A percentile compares a stretch with the other conserved stretches of the same genome.
Evolutionary conservation across 2,113 vertebrate genomes (phyloP).

Genomic region (Corapipo altera): DNA sequence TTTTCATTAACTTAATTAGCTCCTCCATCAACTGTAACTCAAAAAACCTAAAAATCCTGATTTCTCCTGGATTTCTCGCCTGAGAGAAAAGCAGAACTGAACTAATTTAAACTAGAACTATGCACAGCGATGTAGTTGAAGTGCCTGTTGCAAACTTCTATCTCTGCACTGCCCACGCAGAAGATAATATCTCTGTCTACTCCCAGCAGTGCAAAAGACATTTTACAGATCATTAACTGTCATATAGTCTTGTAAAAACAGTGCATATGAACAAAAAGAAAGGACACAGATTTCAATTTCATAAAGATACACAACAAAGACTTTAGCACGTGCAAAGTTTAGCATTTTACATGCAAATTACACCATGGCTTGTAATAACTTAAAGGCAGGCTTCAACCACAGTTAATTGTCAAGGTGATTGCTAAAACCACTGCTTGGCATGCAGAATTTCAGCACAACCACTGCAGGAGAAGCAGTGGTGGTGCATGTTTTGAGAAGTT

Average conservation of each 20-base stretch:
- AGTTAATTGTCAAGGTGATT: neutral
- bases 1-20: neutral
- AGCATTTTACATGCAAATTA: neutral
- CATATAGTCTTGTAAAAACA: neutral
- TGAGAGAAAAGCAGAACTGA: neutral
- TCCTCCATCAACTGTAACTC: neutral
- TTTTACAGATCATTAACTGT: neutral
- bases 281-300: neutral
- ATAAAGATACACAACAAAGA: fast-evolving
- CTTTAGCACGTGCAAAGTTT: neutral
- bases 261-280: neutral
- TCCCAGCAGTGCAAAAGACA: neutral
- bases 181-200: neutral
- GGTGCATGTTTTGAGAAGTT: neutral
- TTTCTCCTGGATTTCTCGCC: neutral
- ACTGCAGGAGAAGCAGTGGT: neutral
- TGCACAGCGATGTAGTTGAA: neutral
- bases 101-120: neutral
- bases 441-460: neutral
- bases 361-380: neutral
- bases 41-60: neutral
- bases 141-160: neutral
- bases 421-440: neutral
- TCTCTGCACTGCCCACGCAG: neutral
- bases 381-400: neutral